phyloP scores from a whole-genome alignment of 2,888 invertebrate species.

The Cyclophora albipunctata region DNA sequence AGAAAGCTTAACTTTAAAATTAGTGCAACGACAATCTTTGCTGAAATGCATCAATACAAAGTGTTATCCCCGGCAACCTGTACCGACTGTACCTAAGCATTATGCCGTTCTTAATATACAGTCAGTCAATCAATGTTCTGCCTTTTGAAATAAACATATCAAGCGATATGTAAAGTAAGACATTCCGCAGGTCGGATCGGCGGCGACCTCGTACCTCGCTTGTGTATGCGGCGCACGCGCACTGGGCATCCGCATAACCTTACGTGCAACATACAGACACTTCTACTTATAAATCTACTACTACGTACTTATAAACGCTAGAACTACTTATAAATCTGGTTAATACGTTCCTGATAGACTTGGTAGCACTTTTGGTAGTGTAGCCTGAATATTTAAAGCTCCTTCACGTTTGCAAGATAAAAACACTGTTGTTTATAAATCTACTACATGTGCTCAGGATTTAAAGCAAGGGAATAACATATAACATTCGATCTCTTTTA shows the following conservation, averaged over 20 bases:
- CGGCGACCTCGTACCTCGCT: conserved; percentile 53
- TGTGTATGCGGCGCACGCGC: conserved; percentile 54
- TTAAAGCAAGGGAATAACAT: too few species aligned
- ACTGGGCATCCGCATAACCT: conserved; percentile 65
- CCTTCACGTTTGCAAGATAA: neutral
- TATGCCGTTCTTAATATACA: neutral
- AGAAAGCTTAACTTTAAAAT: too few species aligned
- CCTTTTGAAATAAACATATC: conserved; percentile 5
- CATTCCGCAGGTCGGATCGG: conserved; percentile 40
- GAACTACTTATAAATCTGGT: neutral
- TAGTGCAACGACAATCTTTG: too few species aligned
- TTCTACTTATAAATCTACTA: conserved; percentile 18
- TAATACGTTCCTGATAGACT: neutral
- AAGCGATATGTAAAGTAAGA: conserved; percentile 30
- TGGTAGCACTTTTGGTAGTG: neutral
- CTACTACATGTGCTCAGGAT: too few species aligned
- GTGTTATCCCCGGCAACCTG: too few species aligned
- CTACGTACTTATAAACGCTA: neutral
- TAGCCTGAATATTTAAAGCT: neutral
- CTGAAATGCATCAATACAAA: too few species aligned
- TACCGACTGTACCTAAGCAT: too few species aligned
- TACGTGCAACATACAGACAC: conserved; percentile 25
- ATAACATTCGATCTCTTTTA: too few species aligned
- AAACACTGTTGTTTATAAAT: neutral
- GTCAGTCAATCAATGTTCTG: neutral